Conservation (phyloP, 2,888 invertebrate species). For the Theristus sp. region DNA sequence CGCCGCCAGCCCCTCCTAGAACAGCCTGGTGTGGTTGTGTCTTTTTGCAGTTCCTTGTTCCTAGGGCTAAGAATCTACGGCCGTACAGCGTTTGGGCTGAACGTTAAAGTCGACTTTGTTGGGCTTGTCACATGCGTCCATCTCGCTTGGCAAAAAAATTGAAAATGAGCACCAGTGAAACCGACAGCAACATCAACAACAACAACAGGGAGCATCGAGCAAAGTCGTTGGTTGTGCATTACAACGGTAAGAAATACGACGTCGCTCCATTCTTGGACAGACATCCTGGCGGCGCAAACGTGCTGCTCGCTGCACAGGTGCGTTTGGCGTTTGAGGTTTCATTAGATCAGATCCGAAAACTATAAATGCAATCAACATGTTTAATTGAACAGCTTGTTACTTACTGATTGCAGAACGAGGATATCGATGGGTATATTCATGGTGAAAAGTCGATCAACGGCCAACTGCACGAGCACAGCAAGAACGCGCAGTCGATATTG, state of each 20-base stretch:
- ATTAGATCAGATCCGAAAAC: too few relatives aligned
- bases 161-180: background rate
- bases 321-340: too few relatives aligned
- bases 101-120: too few relatives aligned
- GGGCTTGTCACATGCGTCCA: too few relatives aligned
- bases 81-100: too few relatives aligned
- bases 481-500: conserved; percentile 22
- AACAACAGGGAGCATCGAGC: too few relatives aligned
- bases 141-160: too few relatives aligned
- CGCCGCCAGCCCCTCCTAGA: too few relatives aligned
- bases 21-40: too few relatives aligned
- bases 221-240: conserved; percentile 15
- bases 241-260: conserved; percentile 18
- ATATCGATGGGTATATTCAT: background rate
- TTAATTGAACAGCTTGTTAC: background rate
- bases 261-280: conserved; percentile 18
- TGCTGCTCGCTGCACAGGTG: background rate
- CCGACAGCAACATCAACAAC: background rate
- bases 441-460: conserved; percentile 19
- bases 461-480: conserved; percentile 21
- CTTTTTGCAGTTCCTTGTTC: too few relatives aligned
- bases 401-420: too few relatives aligned
- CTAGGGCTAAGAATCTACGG: too few relatives aligned
- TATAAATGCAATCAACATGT: background rate
- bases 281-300: conserved; percentile 24